Percentiles rank a stretch among this genome's conserved stretches.
phyloP scores from a whole-genome alignment of 2,888 invertebrate genomes.

The Boloria euphrosyne region DNA sequence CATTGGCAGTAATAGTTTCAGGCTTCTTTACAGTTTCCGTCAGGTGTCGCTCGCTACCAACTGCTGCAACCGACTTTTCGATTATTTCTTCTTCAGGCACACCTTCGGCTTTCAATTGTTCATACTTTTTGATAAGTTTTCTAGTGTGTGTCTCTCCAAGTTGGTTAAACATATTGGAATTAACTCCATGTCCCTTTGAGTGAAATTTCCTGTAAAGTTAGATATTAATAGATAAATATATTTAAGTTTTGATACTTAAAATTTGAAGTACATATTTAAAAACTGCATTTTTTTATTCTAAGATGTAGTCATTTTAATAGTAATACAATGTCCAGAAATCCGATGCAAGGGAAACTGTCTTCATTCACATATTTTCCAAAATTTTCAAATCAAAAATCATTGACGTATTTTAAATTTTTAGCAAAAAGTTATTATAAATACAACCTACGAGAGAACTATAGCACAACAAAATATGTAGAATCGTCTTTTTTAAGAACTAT shows the following conservation, averaged over 20 bases:
- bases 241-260: not conserved
- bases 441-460: not conserved
- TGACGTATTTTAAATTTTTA: too few relatives aligned
- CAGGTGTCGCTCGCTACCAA: slow-evolving; percentile 54
- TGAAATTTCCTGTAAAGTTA: slow-evolving; percentile 84
- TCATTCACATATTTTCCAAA: too few relatives aligned
- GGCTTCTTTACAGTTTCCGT: slow-evolving; percentile 49
- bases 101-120: slow-evolving; percentile 80
- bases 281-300: not conserved
- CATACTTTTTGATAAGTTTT: slow-evolving; percentile 84
- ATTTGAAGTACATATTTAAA: not conserved
- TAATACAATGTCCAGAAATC: too few relatives aligned
- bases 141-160: slow-evolving; percentile 81
- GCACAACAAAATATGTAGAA: not conserved
- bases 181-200: slow-evolving; percentile 79
- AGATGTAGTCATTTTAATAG: too few relatives aligned
- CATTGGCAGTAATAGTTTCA: slow-evolving; percentile 60
- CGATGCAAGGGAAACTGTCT: too few relatives aligned
- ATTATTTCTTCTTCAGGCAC: slow-evolving; percentile 78
- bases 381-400: too few relatives aligned
- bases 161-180: slow-evolving; percentile 80
- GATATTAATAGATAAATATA: slow-evolving; percentile 1
- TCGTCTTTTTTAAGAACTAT: too few relatives aligned
- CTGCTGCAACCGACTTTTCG: slow-evolving; percentile 58
- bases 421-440: too few relatives aligned